Conservation (phyloP, 2,797 vertebrate genomes). For the Halcyon smyrnensis region DNA sequence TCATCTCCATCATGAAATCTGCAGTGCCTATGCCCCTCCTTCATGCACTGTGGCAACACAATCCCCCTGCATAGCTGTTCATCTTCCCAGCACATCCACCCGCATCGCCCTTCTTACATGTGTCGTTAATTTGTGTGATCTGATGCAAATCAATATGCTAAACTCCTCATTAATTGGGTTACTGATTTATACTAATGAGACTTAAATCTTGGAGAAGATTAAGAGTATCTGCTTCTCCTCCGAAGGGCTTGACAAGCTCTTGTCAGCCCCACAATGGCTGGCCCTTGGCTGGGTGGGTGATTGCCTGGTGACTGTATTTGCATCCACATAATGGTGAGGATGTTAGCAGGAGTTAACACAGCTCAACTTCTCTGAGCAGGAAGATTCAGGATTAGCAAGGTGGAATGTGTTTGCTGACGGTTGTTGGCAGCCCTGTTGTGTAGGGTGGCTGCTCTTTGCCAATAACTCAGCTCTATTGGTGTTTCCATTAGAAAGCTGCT, state of each 20-base stretch:
- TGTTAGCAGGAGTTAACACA: constrained; percentile 35
- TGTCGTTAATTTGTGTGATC: neutral
- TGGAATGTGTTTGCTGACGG: neutral
- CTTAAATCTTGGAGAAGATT: constrained; percentile 27
- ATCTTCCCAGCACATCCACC: neutral
- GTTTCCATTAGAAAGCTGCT: constrained; percentile 54
- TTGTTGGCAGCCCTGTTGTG: neutral
- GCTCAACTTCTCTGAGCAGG: neutral
- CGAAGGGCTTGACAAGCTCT: neutral
- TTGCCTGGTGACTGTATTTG: constrained; percentile 40
- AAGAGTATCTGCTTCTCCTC: constrained; percentile 40
- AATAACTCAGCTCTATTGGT: neutral
- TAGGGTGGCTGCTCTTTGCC: constrained; percentile 2
- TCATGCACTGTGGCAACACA: rapidly evolving
- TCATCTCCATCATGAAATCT: neutral
- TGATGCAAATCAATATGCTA: constrained; percentile 48
- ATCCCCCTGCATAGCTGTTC: neutral
- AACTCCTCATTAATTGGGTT: constrained; percentile 23
- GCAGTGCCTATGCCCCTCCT: neutral
- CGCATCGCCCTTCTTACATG: rapidly evolving
- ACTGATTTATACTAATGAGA: constrained; percentile 51
- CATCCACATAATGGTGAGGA: neutral
- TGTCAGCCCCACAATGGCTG: constrained; percentile 50
- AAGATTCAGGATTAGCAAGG: constrained; percentile 19
- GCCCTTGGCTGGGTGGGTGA: constrained; percentile 34